Conservation (phyloP, 2,797 vertebrate species). For the Chiroxiphia lanceolata region DNA sequence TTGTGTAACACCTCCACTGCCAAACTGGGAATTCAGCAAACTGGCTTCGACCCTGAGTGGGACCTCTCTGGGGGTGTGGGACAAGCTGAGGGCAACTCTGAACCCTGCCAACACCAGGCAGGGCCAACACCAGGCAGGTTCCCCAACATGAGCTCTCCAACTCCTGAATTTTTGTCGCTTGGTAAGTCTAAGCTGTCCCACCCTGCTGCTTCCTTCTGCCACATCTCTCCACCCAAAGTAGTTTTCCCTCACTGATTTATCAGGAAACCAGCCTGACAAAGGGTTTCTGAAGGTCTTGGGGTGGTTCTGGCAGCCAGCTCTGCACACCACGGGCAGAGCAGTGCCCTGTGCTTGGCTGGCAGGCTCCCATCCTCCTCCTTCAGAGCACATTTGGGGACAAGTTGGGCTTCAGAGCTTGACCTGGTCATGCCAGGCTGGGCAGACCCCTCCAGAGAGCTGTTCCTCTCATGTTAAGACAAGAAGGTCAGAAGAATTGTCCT, state of each 20-base stretch:
- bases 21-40: background rate
- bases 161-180: accelerated
- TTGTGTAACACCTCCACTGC: background rate
- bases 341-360: background rate
- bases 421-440: background rate
- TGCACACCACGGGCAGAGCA: accelerated
- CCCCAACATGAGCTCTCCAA: background rate
- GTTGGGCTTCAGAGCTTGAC: background rate
- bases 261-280: accelerated
- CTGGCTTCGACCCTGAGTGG: background rate
- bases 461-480: background rate
- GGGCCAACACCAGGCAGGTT: accelerated
- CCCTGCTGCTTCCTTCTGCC: background rate
- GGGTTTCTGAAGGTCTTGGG: background rate
- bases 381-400: background rate
- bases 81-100: background rate
- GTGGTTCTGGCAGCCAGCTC: too few species aligned
- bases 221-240: background rate
- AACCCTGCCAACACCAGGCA: accelerated
- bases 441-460: background rate
- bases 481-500: background rate
- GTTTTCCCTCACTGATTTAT: accelerated
- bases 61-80: background rate
- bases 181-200: background rate
- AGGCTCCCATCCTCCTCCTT: background rate